Evolutionary conservation across 2,888 invertebrate species (phyloP), one percentile per base, ranked within the genome.

Genomic region (Apamea sordens): DNA sequence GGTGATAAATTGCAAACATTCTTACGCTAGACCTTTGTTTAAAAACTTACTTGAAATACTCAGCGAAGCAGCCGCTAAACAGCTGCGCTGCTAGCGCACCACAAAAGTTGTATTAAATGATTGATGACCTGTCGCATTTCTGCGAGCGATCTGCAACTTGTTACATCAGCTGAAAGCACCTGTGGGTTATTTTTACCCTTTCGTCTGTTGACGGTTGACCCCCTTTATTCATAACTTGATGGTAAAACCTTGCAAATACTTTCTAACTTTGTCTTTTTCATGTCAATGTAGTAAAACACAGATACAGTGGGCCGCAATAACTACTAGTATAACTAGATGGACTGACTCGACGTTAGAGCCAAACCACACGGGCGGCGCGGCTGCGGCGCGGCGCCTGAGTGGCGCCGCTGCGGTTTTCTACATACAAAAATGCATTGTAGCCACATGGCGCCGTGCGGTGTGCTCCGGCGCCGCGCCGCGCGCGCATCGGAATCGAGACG

Each of bases 1-100:
- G 8, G 80, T 80, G 72, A 80, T n/a, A 80, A 47, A 15, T 79
- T 71, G 79, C 72, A 80, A 32, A 6, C 44, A 21, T 71, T 56
- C 4, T 3, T 32, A 32, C 2, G 15, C 7, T 10, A 32, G 28
- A 32, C 10, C 21, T 36, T 64, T 59, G 32, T 56, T 41, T 32
- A 24, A 53, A 2, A 32, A 32, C 18, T 50, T 59, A 61, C 50
- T 21, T 10, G 59, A 61, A 61, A 73, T 32, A 15, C 13, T 6
- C 24, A 24, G 24, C 15, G 8, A 6, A 59, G 32, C 76, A 59
- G 32, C 59, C 18, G 32, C n/a, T 47, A 6, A 59, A 41, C 63
- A 63, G 50, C 41, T 76, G 76, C n/a, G 15, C 7, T 47, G 61
- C 53, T 47, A 71, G 24, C 53, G 24, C 44, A 41, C 1, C 7